Conservation (phyloP, 2,113 vertebrate species). For the Gallinago jamesoni region DNA sequence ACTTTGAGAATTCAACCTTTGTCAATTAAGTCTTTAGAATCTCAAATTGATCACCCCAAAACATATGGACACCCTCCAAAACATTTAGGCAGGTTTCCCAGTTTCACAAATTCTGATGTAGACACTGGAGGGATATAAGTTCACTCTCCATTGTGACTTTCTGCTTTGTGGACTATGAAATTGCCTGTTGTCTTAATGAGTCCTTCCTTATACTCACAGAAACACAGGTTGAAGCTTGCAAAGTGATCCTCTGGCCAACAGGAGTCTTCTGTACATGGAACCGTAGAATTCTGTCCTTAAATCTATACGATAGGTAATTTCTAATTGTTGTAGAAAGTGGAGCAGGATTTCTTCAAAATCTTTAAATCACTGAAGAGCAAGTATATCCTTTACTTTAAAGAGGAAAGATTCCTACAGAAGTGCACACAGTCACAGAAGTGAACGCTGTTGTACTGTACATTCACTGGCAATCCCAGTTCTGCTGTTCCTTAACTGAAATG, state of each 20-base stretch:
- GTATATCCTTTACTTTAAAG: not conserved
- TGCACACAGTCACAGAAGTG: not conserved
- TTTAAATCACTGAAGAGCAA: not conserved
- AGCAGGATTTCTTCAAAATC: not conserved
- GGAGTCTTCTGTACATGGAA: not conserved
- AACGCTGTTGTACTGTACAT: not conserved
- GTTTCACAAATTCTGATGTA: not conserved
- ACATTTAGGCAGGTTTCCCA: not conserved
- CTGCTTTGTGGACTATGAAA: not conserved
- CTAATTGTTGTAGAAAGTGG: not conserved
- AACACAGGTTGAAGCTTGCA: not conserved
- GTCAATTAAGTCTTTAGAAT: not conserved
- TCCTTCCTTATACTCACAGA: not conserved
- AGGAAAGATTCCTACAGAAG: not conserved
- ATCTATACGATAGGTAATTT: not conserved
- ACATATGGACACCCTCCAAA: not conserved
- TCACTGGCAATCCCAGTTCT: not conserved
- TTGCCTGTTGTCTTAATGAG: not conserved
- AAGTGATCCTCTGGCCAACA: not conserved
- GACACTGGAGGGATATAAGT: not conserved
- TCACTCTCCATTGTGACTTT: not conserved
- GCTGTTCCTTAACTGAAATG: not conserved
- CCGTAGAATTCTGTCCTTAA: not conserved
- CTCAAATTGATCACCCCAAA: not conserved
- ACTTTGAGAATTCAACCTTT: not conserved